Conservation (phyloP, 2,797 vertebrate species). For the Alca torda region DNA sequence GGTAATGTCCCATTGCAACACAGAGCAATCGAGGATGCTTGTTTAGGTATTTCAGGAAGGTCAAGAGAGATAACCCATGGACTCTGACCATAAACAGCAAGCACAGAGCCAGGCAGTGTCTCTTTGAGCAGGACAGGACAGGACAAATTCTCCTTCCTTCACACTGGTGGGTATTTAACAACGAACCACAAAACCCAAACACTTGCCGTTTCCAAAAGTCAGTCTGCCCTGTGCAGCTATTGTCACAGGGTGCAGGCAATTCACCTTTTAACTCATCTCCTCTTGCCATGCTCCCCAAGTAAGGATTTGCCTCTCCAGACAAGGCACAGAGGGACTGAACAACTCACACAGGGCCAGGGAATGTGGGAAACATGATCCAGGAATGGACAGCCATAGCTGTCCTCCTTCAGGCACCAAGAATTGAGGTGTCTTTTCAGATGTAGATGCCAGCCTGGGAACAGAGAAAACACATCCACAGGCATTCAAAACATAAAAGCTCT, state of each 20-base stretch:
- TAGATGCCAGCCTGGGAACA: not conserved
- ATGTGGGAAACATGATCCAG: rapidly evolving
- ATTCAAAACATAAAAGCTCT: not conserved
- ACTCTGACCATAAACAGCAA: not conserved
- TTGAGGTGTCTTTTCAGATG: not conserved
- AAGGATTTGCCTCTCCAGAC: not conserved
- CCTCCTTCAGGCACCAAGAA: not conserved
- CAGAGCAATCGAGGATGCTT: not conserved
- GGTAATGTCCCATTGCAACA: not conserved
- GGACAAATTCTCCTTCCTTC: not conserved
- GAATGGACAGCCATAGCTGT: not conserved
- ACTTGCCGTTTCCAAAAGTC: not conserved
- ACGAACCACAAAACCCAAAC: not conserved
- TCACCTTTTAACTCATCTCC: not conserved
- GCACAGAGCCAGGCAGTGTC: not conserved
- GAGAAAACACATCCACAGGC: not conserved
- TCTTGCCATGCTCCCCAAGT: not conserved
- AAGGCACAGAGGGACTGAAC: not conserved
- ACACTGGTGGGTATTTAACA: not conserved
- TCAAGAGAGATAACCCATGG: not conserved
- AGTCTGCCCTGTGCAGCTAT: not conserved
- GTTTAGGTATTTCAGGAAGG: not conserved
- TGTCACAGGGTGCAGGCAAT: not conserved
- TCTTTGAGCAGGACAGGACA: not conserved
- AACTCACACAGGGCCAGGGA: not conserved